Evolutionary conservation across 2,113 vertebrate genomes (phyloP), one percentile per base, ranked within the genome.

Genomic region (Monarcha castaneiventris): DNA sequence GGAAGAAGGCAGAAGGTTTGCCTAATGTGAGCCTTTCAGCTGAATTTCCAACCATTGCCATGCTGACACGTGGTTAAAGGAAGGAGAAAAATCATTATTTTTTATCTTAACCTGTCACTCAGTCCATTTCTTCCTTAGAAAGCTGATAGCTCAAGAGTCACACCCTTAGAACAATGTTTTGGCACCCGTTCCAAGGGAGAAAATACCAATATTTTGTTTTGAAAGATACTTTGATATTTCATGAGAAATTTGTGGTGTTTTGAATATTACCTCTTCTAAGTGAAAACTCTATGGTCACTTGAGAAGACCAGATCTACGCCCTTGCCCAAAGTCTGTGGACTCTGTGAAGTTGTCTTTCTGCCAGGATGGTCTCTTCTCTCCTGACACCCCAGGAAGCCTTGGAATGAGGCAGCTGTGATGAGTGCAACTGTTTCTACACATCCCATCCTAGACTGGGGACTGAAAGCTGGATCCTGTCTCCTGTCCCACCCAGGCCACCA

Each of bases 381-480:
- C 33, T 56, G 46, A 48, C 25, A 22, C 6, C 25, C 16, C 44
- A 33, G 44, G 9, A 63, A 39, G 11, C 23, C 68, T 9, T 3
- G 10, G 9, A 41, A 59, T n/a, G 35, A 75, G 17, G 27, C 0
- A 0, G 22, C 1, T 6, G 1, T 46, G 30, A 30, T 15, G 37
- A 68, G 10, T 44, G 35, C 41, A 48, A 23, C 11, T n/a, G 13
- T 37, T 87, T 69, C 59, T 54, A 90, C 13, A 67, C 18, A 51
- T 23, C 11, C 16, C 18, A 29, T 15, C 32, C 52, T 27, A 59
- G 66, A 41, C 26, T 9, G 22, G 18, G 14, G 39, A 15, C 18
- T 67, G 19, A 71, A 58, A 85, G 32, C 25, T 89, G 59, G 8
- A 48, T 80, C n/a, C 30, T 81, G 21, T n/a, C 13, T 54, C 39